A percentile compares a stretch with the other conserved stretches of the same genome.
Conservation (phyloP, 1,140 invertebrate genomes). For the Physella acuta region DNA sequence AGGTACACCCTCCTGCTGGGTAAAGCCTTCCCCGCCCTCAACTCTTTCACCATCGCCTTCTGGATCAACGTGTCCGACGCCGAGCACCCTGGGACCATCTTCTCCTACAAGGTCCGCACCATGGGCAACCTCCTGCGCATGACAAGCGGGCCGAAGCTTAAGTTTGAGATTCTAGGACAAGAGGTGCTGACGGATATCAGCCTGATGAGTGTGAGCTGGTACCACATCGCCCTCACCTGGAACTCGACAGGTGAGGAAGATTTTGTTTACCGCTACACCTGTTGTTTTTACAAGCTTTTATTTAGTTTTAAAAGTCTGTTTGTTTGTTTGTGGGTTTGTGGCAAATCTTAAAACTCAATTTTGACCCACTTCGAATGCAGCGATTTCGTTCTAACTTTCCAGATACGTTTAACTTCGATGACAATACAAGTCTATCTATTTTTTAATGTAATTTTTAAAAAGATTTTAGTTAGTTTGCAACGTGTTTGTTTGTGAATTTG, state of each 20-base stretch:
- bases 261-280: too few relatives aligned
- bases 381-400: too few relatives aligned
- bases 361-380: too few relatives aligned
- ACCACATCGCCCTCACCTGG: constrained; percentile 55
- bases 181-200: constrained; percentile 34
- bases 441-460: background rate
- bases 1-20: constrained; percentile 53
- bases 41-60: constrained; percentile 51
- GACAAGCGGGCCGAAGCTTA: constrained; percentile 42
- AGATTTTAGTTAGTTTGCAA: background rate
- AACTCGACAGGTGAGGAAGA: constrained; percentile 34
- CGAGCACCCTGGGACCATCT: constrained; percentile 43
- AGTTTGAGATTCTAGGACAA: constrained; percentile 39
- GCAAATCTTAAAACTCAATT: too few relatives aligned
- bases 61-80: constrained; percentile 48
- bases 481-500: background rate
- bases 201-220: constrained; percentile 41
- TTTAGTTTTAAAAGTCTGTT: too few relatives aligned
- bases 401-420: too few relatives aligned
- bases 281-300: too few relatives aligned
- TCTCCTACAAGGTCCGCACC: constrained; percentile 50
- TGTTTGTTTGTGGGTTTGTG: too few relatives aligned
- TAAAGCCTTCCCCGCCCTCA: constrained; percentile 54
- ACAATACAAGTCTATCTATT: too few relatives aligned
- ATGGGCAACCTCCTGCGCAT: constrained; percentile 37